Evolutionary conservation across 2,888 invertebrate genomes (phyloP).

Genomic region (Parochlus steinenii): DNA sequence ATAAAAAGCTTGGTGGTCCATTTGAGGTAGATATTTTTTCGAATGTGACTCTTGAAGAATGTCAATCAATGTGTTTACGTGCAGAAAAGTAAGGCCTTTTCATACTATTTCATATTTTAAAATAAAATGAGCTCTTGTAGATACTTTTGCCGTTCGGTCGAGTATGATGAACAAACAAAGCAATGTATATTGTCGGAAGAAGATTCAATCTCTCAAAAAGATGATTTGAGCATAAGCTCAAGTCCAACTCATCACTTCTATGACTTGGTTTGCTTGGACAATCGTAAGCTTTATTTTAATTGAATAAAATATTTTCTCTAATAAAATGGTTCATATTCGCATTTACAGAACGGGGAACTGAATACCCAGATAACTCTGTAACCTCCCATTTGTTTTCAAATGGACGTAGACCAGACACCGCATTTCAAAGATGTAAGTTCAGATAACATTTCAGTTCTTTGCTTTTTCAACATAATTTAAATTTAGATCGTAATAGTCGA

Average conservation of each 20-base stretch:
- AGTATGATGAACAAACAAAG: constrained; percentile 73
- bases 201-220: constrained; percentile 77
- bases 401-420: constrained; percentile 70
- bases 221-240: constrained; percentile 70
- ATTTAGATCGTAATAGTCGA: constrained; percentile 71
- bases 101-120: constrained; percentile 6
- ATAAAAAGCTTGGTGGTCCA: constrained; percentile 70
- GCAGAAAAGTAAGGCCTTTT: constrained; percentile 55
- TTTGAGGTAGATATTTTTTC: constrained; percentile 78
- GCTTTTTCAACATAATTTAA: no score
- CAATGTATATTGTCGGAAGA: constrained; percentile 83
- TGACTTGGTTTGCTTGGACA: constrained; percentile 76
- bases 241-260: constrained; percentile 77
- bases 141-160: constrained; percentile 75
- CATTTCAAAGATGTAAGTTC: constrained; percentile 37
- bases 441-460: no score
- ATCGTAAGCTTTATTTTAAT: constrained; percentile 48
- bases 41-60: constrained; percentile 73
- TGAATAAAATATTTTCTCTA: constrained; percentile 14
- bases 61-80: constrained; percentile 70
- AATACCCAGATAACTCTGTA: constrained; percentile 75
- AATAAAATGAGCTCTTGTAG: constrained; percentile 27
- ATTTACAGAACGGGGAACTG: constrained; percentile 67
- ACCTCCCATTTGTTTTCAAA: constrained; percentile 71
- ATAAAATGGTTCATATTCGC: constrained; percentile 19